Base-by-base conservation (phyloP, 2,113 vertebrate species). In the Alectura lathami region DNA sequence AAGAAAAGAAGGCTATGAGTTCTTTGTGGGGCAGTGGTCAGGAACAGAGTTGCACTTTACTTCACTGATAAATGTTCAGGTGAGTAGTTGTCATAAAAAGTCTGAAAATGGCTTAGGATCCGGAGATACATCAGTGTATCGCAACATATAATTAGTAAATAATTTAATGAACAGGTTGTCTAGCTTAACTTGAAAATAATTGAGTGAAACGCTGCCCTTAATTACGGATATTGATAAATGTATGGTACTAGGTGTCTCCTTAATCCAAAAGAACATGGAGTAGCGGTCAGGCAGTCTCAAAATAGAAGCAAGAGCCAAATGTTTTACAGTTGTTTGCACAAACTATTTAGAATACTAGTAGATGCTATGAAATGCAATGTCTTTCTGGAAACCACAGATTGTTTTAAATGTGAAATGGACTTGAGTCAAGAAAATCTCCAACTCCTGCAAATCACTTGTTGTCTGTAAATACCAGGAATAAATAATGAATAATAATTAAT, bases 1-100 rank as follows among this genome's bases (percentile, higher is more conserved):
- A 81, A 98, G 98, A 97, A 97, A 98, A 83, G 98, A 99, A 92
- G 99, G 99, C 11, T 99, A 99, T 24, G 99, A 99, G 96, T 99
- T 99, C 96, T 99, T 99, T 34, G 96, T 99, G 84, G 99, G 99
- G 80, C 99, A 99, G 63, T 99, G 99, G 99, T 98, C 98, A 34
- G 97, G 98, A 83, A 89, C 98, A 50, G 97, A 99, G 93, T 97
- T 99, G 43, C 99, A 99, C 92, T 99, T 99, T 96, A 99, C 99
- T 86, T 99, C 99, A 24, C 98, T 99, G 73, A 99, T 99, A 95
- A 99, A 99, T 30, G 91, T 99, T 90, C 99, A 99, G 99, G 99
- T 99, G 96, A 70, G 97, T 95, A 56, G 13, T 57, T 36, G 34
- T 75, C 42, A 27, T n/a, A 73, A 53, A 17, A 93, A 24, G 16